These are phyloP conservation scores for Drosophila paranaensis DNA, from an alignment of 2,888 invertebrate species.

Conservation along the genomic window DNA sequence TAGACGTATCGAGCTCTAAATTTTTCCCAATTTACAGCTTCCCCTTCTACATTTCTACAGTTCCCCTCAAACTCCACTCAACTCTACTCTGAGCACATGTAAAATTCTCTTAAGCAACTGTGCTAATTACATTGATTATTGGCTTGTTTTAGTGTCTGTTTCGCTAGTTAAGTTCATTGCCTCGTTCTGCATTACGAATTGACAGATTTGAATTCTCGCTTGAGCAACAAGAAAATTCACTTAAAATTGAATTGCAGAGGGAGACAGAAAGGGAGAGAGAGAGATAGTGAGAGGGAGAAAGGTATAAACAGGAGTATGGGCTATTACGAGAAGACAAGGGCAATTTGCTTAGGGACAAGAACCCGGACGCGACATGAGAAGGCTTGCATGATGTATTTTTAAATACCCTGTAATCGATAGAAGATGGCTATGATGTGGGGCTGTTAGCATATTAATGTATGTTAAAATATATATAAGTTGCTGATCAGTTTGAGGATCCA, in stretches of 20 bases:
- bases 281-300: not conserved
- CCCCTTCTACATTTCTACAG: too few relatives aligned
- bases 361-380: constrained; percentile 22
- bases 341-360: constrained; percentile 22
- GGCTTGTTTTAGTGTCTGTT: not conserved
- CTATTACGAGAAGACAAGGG: constrained; percentile 36
- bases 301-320: constrained; percentile 17
- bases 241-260: constrained; percentile 27
- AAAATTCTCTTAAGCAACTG: too few relatives aligned
- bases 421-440: too few relatives aligned
- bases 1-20: too few relatives aligned
- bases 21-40: too few relatives aligned
- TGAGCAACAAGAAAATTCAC: constrained; percentile 25
- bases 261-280: not conserved
- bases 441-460: too few relatives aligned
- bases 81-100: not conserved
- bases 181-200: constrained; percentile 16
- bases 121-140: constrained; percentile 8
- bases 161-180: constrained; percentile 12
- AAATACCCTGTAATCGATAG: not conserved
- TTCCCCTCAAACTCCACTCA: not conserved
- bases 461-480: not conserved
- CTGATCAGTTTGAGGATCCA: not conserved
- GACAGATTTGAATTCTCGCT: constrained; percentile 20
- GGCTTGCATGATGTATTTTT: constrained; percentile 58